Base-by-base conservation (phyloP, 2,888 invertebrate genomes). In the Leucophenga maculata region DNA sequence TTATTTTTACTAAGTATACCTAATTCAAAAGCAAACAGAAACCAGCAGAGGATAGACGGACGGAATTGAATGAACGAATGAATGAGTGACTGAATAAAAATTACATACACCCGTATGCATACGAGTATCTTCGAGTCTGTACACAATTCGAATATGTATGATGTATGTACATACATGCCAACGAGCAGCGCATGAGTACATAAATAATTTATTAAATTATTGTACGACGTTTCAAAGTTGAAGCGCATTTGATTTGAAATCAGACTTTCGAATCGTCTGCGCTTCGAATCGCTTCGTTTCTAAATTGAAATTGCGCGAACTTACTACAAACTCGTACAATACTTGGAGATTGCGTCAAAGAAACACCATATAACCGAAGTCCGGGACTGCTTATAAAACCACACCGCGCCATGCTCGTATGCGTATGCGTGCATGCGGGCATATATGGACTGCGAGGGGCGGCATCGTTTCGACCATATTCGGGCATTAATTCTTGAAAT, bases 191-290 rank as follows among this genome's bases (percentile, higher is more conserved):
- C 77, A 64, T 72, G 78, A 71, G 76, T 78, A 82, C 74, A 83
- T 83, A 82, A 83, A 80, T 80, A 76, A 80, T 78, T 78, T 75
- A 78, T 80, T 72, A 77, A 78, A 80, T 78, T 77, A 73, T 73
- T 64, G 46, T 64, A 18, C 16, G 11, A 26, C 46, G 50, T 16
- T 6, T 50, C 48, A 26, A 22, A 46, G 46, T 64, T 46, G 62
- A 64, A 48, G 46, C 48, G 11, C 46, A 22, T 39, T 39, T 39
- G 39, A 64, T 64, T 64, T 64, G 22, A 64, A 64, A 64, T 64
- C 46, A 48, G n/a, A 64, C 62, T 64, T 64, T 64, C 62, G 48
- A 64, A 64, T 46, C 48, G 62, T 22, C 20, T 22, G 22, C 48
- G 62, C n/a, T 46, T 22, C 48, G 13, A 39, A 39, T 39, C 39